These are phyloP conservation scores for Cyclargus thomasi DNA, from an alignment of 1,140 invertebrate genomes.

Conservation along the genomic window DNA sequence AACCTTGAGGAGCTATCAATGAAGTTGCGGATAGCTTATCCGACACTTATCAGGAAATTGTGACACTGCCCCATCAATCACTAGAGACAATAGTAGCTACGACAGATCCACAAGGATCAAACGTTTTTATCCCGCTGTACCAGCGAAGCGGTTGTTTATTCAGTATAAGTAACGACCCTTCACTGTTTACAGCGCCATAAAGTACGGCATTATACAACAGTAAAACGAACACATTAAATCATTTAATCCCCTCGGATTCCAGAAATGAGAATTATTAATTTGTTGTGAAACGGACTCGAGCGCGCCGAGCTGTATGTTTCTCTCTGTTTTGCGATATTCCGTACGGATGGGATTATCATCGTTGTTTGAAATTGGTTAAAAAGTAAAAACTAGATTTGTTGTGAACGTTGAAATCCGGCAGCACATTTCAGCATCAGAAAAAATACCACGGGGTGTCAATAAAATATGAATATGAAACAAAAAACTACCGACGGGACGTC, in stretches of 20 bases:
- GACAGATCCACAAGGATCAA: background rate
- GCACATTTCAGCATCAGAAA: too few relatives aligned
- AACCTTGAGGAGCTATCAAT: too few relatives aligned
- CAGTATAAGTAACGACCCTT: constrained; percentile 10
- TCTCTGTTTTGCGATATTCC: background rate
- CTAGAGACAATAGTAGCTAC: too few relatives aligned
- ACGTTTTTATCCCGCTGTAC: background rate
- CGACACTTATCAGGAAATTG: too few relatives aligned
- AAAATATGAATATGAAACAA: too few relatives aligned
- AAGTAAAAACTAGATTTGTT: too few relatives aligned
- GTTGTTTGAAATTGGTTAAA: background rate
- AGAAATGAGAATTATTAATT: background rate
- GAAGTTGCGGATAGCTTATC: too few relatives aligned
- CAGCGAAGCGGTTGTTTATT: constrained; percentile 11
- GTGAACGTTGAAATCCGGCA: too few relatives aligned
- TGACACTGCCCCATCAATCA: too few relatives aligned
- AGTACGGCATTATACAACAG: constrained; percentile 1
- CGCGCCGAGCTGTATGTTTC: background rate
- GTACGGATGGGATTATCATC: background rate
- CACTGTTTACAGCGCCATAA: constrained; percentile 11
- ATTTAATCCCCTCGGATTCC: background rate
- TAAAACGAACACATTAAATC: background rate
- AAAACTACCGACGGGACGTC: too few relatives aligned
- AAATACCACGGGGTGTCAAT: too few relatives aligned
- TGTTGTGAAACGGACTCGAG: background rate